phyloP scores from a whole-genome alignment of 1,140 invertebrate genomes.

The Gonatopus flavifemur region DNA sequence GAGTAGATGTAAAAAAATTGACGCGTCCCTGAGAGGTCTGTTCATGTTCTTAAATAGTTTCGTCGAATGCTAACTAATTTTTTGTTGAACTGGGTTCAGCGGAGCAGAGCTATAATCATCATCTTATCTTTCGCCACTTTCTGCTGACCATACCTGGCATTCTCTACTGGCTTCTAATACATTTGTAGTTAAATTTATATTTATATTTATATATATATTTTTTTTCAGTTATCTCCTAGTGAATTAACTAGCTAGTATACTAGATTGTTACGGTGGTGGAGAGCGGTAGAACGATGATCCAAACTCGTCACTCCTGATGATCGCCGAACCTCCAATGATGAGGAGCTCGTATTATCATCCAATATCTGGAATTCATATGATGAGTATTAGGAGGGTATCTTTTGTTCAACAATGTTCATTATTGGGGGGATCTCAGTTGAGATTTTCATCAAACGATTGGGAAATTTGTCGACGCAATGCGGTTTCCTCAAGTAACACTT shows the following conservation, averaged over 20 bases:
- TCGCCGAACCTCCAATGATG: constrained; percentile 49
- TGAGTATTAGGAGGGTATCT: too few species aligned
- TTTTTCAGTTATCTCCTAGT: constrained; percentile 52
- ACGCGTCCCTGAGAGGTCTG: too few species aligned
- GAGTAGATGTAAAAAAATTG: too few species aligned
- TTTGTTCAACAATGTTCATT: background rate
- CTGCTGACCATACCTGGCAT: constrained; percentile 38
- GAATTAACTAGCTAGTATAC: constrained; percentile 59
- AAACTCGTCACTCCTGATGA: constrained; percentile 52
- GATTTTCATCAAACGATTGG: too few species aligned
- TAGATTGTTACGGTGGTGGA: constrained; percentile 56
- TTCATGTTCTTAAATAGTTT: too few species aligned
- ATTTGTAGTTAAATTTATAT: too few species aligned
- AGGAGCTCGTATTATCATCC: constrained; percentile 47
- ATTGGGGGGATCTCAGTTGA: too few species aligned
- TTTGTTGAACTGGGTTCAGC: constrained; percentile 23
- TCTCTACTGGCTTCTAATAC: constrained; percentile 42
- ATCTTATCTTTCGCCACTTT: constrained; percentile 24
- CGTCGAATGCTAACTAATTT: too few species aligned
- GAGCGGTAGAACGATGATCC: constrained; percentile 52
- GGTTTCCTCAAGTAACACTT: too few species aligned
- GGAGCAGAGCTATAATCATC: constrained; percentile 28
- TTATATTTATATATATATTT: too few species aligned
- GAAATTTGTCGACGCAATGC: too few species aligned
- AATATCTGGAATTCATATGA: constrained; percentile 49